Base-by-base conservation (phyloP, 2,113 vertebrate genomes). In the Misgurnus mizolepis region DNA sequence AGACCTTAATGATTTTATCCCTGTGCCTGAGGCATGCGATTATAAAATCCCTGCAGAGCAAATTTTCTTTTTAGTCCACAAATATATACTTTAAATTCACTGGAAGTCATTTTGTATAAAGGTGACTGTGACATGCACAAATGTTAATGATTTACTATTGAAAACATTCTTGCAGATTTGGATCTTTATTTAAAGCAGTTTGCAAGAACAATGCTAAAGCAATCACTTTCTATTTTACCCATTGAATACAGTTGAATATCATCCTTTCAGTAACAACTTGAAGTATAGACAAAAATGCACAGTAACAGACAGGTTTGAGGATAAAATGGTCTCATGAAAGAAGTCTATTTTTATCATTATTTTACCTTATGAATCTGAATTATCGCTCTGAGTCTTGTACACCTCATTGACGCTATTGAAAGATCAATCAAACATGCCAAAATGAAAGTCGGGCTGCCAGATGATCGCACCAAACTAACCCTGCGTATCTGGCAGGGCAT, bases 381-480 rank as follows among this genome's bases (percentile, higher is more conserved):
- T 58, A 8, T 58, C 7, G 55, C 55, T 15, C 4, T 15, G 15
- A 17, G 53, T 6, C 0, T 7, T 7, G 15, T 2, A 6, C 53
- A 56, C 53, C 50, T 72, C 41, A 61, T 47, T 17, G 1, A 43
- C 14, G 56, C 72, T 22, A 27, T 11, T 5, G 56, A 62, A 74
- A 55, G 47, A 77, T 66, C 47, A 53, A 77, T 67, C 61, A 47
- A 79, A 58, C 50, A 45, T 39, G 64, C 70, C 27, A 41, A 64
- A 27, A 71, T 72, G 17, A 64, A 79, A 79, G 49, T 12, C 78
- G 53, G 49, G 15, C n/a, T 27, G 18, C 17, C 61, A 66, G 75
- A 47, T 55, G 75, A 77, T 77, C 75, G 53, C 47, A 55, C 62
- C 45, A 66, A 65, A 77, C 75, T 55, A 77, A 76, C 61, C 60